phyloP scores from a whole-genome alignment of 1,140 invertebrate species.

The Nilaparvata lugens region DNA sequence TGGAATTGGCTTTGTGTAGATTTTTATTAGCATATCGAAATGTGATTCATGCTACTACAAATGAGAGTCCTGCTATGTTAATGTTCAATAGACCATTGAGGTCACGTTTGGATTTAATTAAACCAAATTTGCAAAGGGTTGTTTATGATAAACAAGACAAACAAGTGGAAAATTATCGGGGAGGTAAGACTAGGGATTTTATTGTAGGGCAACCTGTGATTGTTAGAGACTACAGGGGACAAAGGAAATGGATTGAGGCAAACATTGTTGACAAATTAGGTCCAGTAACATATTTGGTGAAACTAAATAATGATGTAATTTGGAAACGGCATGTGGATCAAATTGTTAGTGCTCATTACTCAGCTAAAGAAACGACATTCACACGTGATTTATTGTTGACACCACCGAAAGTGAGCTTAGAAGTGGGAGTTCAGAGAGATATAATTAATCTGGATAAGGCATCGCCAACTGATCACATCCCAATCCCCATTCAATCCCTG shows the following conservation, averaged over 20 bases:
- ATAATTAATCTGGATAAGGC: too few species aligned
- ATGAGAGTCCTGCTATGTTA: background rate
- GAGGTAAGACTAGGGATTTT: background rate
- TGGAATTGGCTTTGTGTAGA: conserved; percentile 12
- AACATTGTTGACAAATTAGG: background rate
- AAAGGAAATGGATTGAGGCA: background rate
- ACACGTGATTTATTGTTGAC: too few species aligned
- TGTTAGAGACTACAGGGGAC: background rate
- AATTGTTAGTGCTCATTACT: too few species aligned
- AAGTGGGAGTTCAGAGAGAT: too few species aligned
- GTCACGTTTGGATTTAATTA: background rate
- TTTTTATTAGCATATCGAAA: conserved; percentile 16
- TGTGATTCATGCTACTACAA: conserved; percentile 1
- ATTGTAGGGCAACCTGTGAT: background rate
- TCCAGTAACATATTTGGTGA: background rate
- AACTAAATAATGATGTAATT: background rate
- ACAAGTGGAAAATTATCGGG: too few species aligned
- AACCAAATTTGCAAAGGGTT: background rate
- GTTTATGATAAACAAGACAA: too few species aligned
- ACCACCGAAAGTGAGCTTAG: too few species aligned
- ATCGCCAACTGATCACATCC: too few species aligned
- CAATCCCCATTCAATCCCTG: too few species aligned
- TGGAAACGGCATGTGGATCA: background rate
- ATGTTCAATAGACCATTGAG: background rate
- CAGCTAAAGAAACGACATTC: too few species aligned